A percentile compares a stretch with the other conserved stretches of the same genome.
Conservation (phyloP, 2,113 vertebrate species). For the Brachyistius frenatus region DNA sequence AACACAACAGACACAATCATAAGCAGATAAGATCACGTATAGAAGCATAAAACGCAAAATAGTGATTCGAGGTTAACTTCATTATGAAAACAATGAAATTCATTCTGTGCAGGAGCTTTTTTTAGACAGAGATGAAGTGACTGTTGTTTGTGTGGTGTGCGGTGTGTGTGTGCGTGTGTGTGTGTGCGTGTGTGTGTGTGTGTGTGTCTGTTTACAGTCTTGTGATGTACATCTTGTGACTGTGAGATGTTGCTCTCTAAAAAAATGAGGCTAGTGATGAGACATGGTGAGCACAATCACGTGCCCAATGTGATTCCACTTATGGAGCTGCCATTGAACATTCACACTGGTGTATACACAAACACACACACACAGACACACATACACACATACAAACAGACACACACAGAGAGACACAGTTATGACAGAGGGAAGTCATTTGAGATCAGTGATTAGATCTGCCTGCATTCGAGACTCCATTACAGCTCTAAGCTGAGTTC, state of each 20-base stretch:
- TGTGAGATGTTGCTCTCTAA: slow-evolving; percentile 53
- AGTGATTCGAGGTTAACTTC: slow-evolving; percentile 6
- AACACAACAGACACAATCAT: slow-evolving; percentile 52
- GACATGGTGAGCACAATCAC: slow-evolving; percentile 55
- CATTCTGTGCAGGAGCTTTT: slow-evolving; percentile 20
- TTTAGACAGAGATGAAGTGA: slow-evolving; percentile 19
- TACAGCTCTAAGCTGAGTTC: slow-evolving; percentile 63
- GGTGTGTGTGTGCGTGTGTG: slow-evolving; percentile 17
- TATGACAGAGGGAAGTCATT: slow-evolving; percentile 73
- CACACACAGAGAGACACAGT: slow-evolving; percentile 19
- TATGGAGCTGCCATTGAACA: slow-evolving; percentile 53
- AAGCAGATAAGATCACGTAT: neutral
- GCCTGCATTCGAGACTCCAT: slow-evolving; percentile 63
- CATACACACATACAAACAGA: slow-evolving; percentile 6
- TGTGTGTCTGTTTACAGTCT: slow-evolving; percentile 58
- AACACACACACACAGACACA: slow-evolving; percentile 13
- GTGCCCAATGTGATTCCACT: slow-evolving; percentile 73
- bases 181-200: neutral
- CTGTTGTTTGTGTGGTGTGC: slow-evolving; percentile 43
- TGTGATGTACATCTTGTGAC: slow-evolving; percentile 83
- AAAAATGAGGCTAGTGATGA: slow-evolving; percentile 66
- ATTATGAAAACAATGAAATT: slow-evolving; percentile 10
- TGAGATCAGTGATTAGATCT: slow-evolving; percentile 78
- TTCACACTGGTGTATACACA: neutral
- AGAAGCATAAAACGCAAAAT: neutral